Evolutionary conservation across 2,888 invertebrate genomes (phyloP), one percentile per base, ranked within the genome.

Genomic region (Neria commutata): DNA sequence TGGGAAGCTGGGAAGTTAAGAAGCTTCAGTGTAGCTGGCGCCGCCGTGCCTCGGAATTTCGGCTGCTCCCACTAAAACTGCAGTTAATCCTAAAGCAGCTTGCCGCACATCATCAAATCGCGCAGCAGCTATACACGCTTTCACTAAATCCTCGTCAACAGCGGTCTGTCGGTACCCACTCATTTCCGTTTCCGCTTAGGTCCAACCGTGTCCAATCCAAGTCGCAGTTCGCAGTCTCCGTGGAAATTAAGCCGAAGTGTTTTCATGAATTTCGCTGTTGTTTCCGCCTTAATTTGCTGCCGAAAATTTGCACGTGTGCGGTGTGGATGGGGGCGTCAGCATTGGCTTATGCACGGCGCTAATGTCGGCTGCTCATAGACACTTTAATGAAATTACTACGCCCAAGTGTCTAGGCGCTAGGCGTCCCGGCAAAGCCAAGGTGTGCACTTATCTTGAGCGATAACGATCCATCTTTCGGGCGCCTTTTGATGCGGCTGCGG

Each of bases 391-490:
- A 60, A 56, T 56, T 54, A 47, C 51, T n/a, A 37, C 45, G 21
- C 25, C 21, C 23, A 8, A 6, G 14, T 23, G 24, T 23, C 14
- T 3, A 11, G 34, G 6, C 14, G 23, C 33, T 6, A 34, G 29
- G 19, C 21, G 17, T 8, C 16, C 16, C 47, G 24, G 3, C 11
- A 11, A 24, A 23, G 11, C 5, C 14, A 19, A 3, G 29, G 45
- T 26, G 6, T 29, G 63, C 67, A 70, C 67, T 76, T 79, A 79
- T 78, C 72, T 71, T 77, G 69, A 76, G 69, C 74, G 79, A 78
- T 79, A 78, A 79, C 79, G 78, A 79, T 79, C 78, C 72, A 79
- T 79, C 78, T 78, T 74, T 72, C 69, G 62, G 63, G 42, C 42
- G 10, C n/a, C n/a, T n/a, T 50, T 8, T 19, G 34, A n/a, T 34